phyloP scores from a whole-genome alignment of 2,888 invertebrate species.

The Diarsia brunnea region DNA sequence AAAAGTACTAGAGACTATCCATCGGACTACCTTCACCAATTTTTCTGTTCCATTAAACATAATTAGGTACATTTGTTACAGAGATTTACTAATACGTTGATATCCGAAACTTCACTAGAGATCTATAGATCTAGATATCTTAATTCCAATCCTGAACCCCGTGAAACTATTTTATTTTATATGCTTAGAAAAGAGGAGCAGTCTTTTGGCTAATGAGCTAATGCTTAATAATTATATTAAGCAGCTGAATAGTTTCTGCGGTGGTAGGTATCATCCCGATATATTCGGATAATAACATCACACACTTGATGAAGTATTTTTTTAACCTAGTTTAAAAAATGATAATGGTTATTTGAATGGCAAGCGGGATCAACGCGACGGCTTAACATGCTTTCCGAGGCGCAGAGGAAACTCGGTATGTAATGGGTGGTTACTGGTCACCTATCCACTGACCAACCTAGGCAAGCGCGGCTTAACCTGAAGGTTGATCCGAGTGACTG shows the following conservation, averaged over 20 bases:
- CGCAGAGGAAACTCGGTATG: no score
- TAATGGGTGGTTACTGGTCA: no score
- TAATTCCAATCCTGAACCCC: background rate
- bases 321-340: background rate
- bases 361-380: no score
- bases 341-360: no score
- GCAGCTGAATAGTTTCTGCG: conserved; percentile 12
- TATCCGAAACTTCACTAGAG: background rate
- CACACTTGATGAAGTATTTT: background rate
- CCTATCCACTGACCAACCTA: no score
- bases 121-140: no score
- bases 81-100: no score
- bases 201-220: background rate
- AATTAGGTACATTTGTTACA: no score
- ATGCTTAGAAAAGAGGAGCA: background rate
- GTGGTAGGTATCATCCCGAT: no score
- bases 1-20: background rate
- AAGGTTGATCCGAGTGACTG: no score
- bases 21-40: background rate
- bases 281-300: background rate
- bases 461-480: no score
- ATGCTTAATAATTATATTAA: conserved; percentile 2
- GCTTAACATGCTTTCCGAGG: no score
- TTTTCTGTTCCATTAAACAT: background rate
- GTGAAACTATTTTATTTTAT: conserved; percentile 5